Evolutionary conservation across 1,140 invertebrate genomes (phyloP), one percentile per base, ranked within the genome.

Genomic region (Zaprionus lachaisei): DNA sequence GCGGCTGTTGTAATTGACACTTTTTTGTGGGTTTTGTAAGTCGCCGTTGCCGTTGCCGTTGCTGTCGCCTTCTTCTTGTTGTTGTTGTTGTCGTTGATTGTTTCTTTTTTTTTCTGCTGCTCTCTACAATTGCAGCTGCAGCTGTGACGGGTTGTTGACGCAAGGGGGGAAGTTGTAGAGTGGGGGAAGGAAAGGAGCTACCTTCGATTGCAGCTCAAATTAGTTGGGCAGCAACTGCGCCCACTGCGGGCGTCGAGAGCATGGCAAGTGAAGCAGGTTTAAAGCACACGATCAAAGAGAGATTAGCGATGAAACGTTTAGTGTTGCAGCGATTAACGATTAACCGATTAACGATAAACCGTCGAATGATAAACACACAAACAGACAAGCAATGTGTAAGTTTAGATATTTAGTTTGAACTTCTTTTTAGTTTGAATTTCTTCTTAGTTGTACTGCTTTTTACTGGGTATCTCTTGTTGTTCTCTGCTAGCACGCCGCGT

Each of bases 1-100:
- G 71, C 64, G 63, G 62, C 62, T 80, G 69, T 80, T 71, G 69
- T 69, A 65, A 77, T 71, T 76, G 72, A 79, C 73, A 76, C 73
- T 76, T 72, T 65, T 72, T 73, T 72, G 41, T 58, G 26, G 65
- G 65, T 71, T 71, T 70, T 49, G 68, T 61, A 55, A 63, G 70
- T 63, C n/a, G 62, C 51, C 26, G 26, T 47, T n/a, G 41, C 24
- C 11, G 60, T 47, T 3, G 41, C 24, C 4, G 60, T 47, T 3
- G 41, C 24, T 2, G 60, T 24, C 7, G 37, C 24, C 31, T 34
- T 9, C 31, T 11, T 34, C 0, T 9, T 15, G 61, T 37, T 26
- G 67, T 41, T 62, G 62, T 65, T 51, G 61, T 44, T 63, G 44
- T 38, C 28, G 57, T 62, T 71, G 67, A 75, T 77, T 77, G 61